Evolutionary conservation across 2,888 invertebrate genomes (phyloP).

Genomic region (Phaedon cochleariae): DNA sequence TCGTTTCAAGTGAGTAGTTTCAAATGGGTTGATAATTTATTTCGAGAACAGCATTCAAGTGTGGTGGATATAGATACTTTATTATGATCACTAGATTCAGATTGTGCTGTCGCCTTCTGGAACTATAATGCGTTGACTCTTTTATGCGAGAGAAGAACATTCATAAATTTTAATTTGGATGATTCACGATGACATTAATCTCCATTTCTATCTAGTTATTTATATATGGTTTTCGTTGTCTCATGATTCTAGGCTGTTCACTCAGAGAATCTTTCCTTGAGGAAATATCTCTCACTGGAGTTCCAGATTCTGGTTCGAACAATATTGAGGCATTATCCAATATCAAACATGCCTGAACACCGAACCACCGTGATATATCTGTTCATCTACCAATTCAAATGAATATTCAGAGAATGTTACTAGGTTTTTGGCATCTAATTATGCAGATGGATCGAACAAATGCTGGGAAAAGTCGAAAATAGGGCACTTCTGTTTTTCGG

Average conservation of each 20-base stretch:
- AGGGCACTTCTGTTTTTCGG: neutral
- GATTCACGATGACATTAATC: neutral
- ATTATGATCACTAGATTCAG: too few species aligned
- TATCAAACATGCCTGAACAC: too few species aligned
- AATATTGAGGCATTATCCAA: too few species aligned
- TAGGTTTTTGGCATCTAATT: slow-evolving; percentile 5
- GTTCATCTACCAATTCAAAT: slow-evolving; percentile 33
- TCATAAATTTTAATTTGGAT: neutral
- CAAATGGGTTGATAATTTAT: too few species aligned
- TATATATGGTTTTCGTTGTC: neutral
- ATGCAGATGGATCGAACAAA: slow-evolving; percentile 17
- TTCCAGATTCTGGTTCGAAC: too few species aligned
- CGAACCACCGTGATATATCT: too few species aligned
- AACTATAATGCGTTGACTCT: neutral
- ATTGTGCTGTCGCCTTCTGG: too few species aligned
- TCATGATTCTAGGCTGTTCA: neutral
- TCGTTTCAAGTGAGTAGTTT: too few species aligned
- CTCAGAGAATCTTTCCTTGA: neutral
- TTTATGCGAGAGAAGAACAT: neutral
- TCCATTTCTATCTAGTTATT: neutral
- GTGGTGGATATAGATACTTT: too few species aligned
- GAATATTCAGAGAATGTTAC: neutral
- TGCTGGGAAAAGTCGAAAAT: slow-evolving; percentile 6
- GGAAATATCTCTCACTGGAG: too few species aligned
- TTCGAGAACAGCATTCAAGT: too few species aligned